A percentile compares a stretch with the other conserved stretches of the same genome.
Evolutionary conservation across 1,140 invertebrate species (phyloP).

Genomic region (Phymastichus coffea): DNA sequence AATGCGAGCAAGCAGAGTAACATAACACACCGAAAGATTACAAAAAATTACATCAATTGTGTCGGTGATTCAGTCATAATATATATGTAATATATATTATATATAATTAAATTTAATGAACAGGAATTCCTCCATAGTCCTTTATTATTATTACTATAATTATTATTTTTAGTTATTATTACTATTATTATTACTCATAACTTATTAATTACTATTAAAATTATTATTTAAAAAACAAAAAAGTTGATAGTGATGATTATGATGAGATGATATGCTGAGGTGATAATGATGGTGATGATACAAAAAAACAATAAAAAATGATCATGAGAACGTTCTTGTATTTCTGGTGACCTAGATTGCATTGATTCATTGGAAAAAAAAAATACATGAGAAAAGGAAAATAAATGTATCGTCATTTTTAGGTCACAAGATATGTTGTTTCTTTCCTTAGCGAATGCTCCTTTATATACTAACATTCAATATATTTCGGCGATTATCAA

Average conservation of each 20-base stretch:
- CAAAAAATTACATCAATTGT: conserved; percentile 44
- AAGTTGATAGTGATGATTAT: conserved; percentile 31
- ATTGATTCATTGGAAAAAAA: conserved; percentile 50
- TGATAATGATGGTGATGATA: conserved; percentile 18
- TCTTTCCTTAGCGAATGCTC: conserved; percentile 40
- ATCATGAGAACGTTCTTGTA: conserved; percentile 46
- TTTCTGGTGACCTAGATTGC: conserved; percentile 56
- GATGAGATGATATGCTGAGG: conserved; percentile 19
- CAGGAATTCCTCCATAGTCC: conserved; percentile 53
- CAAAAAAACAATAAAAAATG: conserved; percentile 25
- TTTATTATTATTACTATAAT: conserved; percentile 37
- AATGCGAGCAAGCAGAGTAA: conserved; percentile 37
- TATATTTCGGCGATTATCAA: conserved; percentile 24
- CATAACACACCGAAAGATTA: conserved; percentile 47
- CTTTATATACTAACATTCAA: conserved; percentile 37
- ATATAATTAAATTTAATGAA: conserved; percentile 44
- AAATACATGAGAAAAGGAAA: conserved; percentile 54
- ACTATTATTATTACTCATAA: conserved; percentile 18
- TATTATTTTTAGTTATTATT: conserved; percentile 23
- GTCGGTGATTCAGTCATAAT: conserved; percentile 54
- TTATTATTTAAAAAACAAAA: conserved; percentile 51
- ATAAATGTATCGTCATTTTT: conserved; percentile 74
- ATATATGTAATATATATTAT: conserved; percentile 56
- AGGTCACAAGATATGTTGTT: conserved; percentile 59
- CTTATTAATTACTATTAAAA: conserved; percentile 16